Conservation (phyloP, 2,113 vertebrate species). For the Callocephalon fimbriatum region DNA sequence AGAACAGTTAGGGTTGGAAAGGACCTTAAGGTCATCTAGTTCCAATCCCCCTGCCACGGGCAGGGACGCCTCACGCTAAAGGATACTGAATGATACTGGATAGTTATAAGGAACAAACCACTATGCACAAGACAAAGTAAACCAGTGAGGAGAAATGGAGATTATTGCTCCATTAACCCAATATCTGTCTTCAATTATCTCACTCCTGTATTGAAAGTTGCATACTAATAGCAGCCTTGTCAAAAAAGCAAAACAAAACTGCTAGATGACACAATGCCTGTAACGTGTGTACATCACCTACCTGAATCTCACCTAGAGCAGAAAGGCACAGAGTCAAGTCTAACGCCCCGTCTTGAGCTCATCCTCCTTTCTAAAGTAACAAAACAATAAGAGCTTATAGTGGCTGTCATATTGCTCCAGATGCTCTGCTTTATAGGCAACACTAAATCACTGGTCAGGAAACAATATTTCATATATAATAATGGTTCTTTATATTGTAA, state of each 20-base stretch:
- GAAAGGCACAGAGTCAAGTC: constrained; percentile 35
- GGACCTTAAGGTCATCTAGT: too few relatives aligned
- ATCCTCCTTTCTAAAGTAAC: not conserved
- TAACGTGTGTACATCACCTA: not conserved
- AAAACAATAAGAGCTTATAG: not conserved
- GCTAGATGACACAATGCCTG: not conserved
- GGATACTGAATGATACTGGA: not conserved
- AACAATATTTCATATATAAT: not conserved
- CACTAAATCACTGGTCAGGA: not conserved
- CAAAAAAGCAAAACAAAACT: not conserved
- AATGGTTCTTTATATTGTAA: constrained; percentile 11
- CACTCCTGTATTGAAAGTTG: not conserved
- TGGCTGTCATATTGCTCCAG: not conserved
- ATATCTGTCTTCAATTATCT: not conserved
- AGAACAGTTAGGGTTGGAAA: too few relatives aligned
- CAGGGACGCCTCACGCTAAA: too few relatives aligned
- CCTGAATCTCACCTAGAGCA: constrained; percentile 21
- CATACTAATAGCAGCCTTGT: not conserved
- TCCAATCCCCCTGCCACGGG: too few relatives aligned
- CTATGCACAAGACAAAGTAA: not conserved
- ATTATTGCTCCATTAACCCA: not conserved
- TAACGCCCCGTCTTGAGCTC: not conserved
- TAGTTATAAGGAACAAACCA: not conserved
- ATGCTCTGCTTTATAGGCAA: not conserved
- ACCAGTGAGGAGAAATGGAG: not conserved